These are phyloP conservation scores for Tympanuchus pallidicinctus DNA, from an alignment of 2,113 vertebrate genomes.

Conservation along the genomic window DNA sequence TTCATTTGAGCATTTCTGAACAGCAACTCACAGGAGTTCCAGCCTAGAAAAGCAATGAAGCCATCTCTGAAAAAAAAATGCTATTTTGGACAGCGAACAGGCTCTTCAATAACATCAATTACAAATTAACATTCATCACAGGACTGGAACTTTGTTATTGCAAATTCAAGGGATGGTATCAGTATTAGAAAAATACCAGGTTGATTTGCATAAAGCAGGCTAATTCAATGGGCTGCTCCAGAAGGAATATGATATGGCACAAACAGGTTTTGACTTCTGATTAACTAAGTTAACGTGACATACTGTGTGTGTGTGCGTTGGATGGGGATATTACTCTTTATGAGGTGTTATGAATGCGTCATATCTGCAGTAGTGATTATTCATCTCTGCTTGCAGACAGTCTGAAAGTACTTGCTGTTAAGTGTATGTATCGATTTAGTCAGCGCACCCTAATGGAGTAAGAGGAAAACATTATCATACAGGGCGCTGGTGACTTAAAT, in stretches of 20 bases:
- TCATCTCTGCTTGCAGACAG: not conserved
- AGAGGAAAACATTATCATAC: not conserved
- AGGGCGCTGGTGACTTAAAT: not conserved
- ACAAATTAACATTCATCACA: not conserved
- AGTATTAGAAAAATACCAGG: not conserved
- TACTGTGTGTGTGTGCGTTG: rapidly evolving
- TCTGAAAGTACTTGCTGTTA: not conserved
- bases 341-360: not conserved
- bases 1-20: not conserved
- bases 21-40: not conserved
- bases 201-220: not conserved
- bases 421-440: not conserved
- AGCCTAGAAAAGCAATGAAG: not conserved
- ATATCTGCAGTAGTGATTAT: not conserved
- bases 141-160: not conserved
- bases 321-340: not conserved
- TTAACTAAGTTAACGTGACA: not conserved
- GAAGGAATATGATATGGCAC: not conserved
- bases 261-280: conserved; percentile 12
- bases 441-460: not conserved
- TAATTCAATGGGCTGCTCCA: not conserved
- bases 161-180: not conserved
- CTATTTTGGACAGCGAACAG: not conserved
- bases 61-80: not conserved
- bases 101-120: not conserved